Base-by-base conservation (phyloP, 2,888 invertebrate species). In the Epinotia bilunana region DNA sequence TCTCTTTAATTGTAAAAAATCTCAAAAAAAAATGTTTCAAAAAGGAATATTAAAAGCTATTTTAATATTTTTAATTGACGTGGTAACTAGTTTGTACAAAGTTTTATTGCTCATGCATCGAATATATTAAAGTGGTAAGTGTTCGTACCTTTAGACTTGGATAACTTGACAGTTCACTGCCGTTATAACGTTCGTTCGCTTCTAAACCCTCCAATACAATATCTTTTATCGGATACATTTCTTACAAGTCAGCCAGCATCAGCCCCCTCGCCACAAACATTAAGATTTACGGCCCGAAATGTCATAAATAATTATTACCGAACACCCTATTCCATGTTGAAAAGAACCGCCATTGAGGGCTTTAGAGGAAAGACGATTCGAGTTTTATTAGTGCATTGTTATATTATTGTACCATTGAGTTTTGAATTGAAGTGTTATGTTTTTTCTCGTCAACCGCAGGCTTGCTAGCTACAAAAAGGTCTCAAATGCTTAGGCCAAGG, bases 231-330 rank as follows among this genome's bases (percentile, higher is more conserved):
- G 53, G 18, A 63, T 43, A 9, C 39, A 39, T 67, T 68, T 61
- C 57, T 58, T 58, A 11, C 11, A 58, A 43, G 16, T 68, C 39
- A 58, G 58, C 57, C 39, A 58, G 58, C 57, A 39, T 2, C 46
- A 60, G 28, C 18, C 57, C 57, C 57, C 68, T 68, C 33, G 23
- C 60, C 23, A 23, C 58, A n/a, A 43, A 49, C 61, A 71, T 75
- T 67, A 72, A 75, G 72, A 75, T 75, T 75, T 75, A 75, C 61
- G 23, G 28, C 49, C 71, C 46, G 53, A 61, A 61, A 28, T 55
- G 55, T 57, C 60, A 75, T 72, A 75, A 75, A 75, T 75, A 75
- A 75, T 75, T 75, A 75, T 75, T 75, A 75, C 75, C 28, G 46
- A 64, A 20, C 74, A 74, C 74, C 74, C 74, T 67, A 55, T 65